phyloP scores from a whole-genome alignment of 1,140 invertebrate genomes.

The Sesamia nonagrioides region DNA sequence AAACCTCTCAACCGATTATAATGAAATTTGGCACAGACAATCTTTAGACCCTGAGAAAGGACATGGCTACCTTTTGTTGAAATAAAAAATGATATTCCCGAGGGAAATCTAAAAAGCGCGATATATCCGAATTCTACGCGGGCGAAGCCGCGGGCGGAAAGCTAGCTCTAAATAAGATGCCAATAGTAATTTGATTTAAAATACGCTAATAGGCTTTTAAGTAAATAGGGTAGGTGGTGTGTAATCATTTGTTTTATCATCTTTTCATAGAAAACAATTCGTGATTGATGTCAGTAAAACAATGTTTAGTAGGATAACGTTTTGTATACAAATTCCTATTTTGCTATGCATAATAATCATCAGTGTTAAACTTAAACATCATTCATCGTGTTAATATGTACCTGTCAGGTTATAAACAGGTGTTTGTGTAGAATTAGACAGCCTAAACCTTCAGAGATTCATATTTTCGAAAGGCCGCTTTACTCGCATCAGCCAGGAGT shows the following conservation, averaged over 20 bases:
- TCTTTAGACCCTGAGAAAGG: too few species aligned
- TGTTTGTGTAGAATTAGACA: constrained; percentile 28
- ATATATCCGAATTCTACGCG: too few species aligned
- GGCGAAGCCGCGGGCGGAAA: too few species aligned
- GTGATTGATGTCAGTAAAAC: constrained; percentile 18
- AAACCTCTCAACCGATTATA: too few species aligned
- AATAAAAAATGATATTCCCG: too few species aligned
- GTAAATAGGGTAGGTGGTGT: neutral
- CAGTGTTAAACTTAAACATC: neutral
- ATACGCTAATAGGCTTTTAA: neutral
- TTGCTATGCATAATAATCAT: neutral
- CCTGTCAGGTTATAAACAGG: neutral
- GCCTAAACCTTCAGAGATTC: constrained; percentile 46
- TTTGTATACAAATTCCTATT: neutral
- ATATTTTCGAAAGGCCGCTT: constrained; percentile 64
- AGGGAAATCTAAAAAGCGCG: too few species aligned
- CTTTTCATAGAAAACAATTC: neutral
- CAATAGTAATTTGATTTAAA: neutral
- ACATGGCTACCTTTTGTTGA: too few species aligned
- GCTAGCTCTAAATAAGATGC: neutral
- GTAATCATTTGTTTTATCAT: constrained; percentile 3
- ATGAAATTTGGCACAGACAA: too few species aligned
- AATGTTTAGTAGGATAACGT: neutral
- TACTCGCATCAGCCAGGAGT: constrained; percentile 53
- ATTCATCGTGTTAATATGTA: neutral